Conservation (phyloP, 2,888 invertebrate species). For the Actias luna region DNA sequence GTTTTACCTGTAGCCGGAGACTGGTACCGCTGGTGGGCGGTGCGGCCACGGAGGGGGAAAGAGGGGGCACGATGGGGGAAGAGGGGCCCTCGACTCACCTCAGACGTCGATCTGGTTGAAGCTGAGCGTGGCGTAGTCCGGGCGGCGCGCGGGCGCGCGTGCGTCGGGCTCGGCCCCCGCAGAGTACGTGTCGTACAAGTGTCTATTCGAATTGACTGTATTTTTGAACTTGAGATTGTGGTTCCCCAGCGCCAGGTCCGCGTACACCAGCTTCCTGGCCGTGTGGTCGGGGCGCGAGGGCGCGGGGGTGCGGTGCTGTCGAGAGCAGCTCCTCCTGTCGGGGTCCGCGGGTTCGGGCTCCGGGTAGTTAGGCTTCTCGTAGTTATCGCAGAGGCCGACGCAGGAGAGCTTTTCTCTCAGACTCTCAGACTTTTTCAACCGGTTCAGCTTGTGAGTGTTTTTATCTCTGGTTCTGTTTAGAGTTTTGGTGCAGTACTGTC, state of each 20-base stretch:
- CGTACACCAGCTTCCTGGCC: slow-evolving; percentile 79
- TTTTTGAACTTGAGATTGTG: slow-evolving; percentile 82
- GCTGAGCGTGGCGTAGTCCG: slow-evolving; percentile 77
- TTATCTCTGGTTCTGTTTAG: slow-evolving; percentile 75
- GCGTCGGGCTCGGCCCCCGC: slow-evolving; percentile 57
- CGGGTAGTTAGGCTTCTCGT: slow-evolving; percentile 73
- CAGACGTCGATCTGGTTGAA: slow-evolving; percentile 79
- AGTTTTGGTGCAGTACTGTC: slow-evolving; percentile 75
- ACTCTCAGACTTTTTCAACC: slow-evolving; percentile 77
- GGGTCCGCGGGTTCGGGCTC: slow-evolving; percentile 73
- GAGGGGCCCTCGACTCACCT: slow-evolving; percentile 57
- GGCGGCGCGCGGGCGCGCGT: slow-evolving; percentile 37
- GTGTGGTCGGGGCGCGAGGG: slow-evolving; percentile 60
- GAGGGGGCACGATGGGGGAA: not conserved
- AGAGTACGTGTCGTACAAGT: slow-evolving; percentile 78
- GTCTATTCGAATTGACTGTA: slow-evolving; percentile 81
- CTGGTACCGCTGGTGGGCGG: not conserved
- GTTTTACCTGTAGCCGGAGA: too few relatives aligned
- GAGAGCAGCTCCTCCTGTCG: slow-evolving; percentile 34
- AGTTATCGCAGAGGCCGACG: slow-evolving; percentile 75
- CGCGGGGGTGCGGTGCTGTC: not conserved
- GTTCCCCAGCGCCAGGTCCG: slow-evolving; percentile 79
- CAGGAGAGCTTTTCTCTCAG: slow-evolving; percentile 75
- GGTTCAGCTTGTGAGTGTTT: slow-evolving; percentile 69
- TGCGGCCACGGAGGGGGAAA: not conserved